Base-by-base conservation (phyloP, 2,113 vertebrate genomes). In the Shinisaurus crocodilurus region DNA sequence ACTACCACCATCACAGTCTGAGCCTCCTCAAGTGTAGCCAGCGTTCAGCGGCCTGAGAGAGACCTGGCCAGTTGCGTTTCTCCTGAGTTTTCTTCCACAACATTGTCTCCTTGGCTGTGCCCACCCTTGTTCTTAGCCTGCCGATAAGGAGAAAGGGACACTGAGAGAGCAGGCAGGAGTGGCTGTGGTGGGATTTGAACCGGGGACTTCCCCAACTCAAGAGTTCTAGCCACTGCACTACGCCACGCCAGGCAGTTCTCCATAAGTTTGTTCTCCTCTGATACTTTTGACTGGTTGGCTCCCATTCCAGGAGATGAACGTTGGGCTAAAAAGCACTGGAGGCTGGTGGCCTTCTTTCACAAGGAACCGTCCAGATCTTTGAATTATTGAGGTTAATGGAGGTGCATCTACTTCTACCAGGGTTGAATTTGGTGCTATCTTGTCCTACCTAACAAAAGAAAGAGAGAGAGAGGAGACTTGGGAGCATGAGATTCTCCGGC, bases 351-450 rank as follows among this genome's bases (percentile, higher is more conserved):
- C 34, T 89, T 91, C 16, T 6, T 88, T 91, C 50, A 82, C 50
- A 85, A 76, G 81, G 67, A 34, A 74, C 69, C 88, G 0, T 0
- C 75, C 88, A 89, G 91, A 0, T 23, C 65, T 81, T 91, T n/a
- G 32, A 89, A 13, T 72, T 81, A 86, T 88, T 92, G 48, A 90
- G 76, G 86, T 91, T 50, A 92, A 76, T 45, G 83, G 6, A 65
- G 8, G 54, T 29, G 2, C 8, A 45, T 80, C 43, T 27, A 29
- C 40, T 88, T 92, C 88, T 40, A 25, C 37, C 1, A 7, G 37
- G 43, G 32, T 8, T 72, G 79, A 92, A 86, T 63, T 74, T 86
- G 32, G 3, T 87, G 70, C 0, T 0, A 0, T 70, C 60, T 65
- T 84, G 1, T 75, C 60, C 65, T 79, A 90, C 77, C 86, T 3